Conservation (phyloP, 2,888 invertebrate genomes). For the Desoria tigrina region DNA sequence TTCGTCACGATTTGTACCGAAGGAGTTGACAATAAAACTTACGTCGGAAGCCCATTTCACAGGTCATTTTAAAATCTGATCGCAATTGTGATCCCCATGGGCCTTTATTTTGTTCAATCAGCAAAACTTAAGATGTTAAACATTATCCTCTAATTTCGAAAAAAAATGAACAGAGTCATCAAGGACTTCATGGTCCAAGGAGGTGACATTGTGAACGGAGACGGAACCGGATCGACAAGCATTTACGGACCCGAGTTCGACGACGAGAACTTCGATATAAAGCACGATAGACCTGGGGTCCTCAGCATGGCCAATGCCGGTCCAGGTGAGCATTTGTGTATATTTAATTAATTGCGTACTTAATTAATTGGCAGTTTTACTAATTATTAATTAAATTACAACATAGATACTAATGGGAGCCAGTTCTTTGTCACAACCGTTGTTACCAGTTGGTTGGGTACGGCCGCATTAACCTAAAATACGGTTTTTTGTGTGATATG, state of each 20-base stretch:
- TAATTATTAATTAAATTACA: no score
- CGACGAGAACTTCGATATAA: slow-evolving; percentile 80
- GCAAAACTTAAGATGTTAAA: no score
- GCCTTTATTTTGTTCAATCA: no score
- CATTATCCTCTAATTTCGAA: no score
- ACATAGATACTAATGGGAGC: slow-evolving; percentile 59
- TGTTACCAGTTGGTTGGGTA: slow-evolving; percentile 76
- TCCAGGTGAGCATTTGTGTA: slow-evolving; percentile 1
- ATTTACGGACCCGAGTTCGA: slow-evolving; percentile 82
- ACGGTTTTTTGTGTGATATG: no score
- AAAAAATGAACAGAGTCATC: slow-evolving; percentile 66
- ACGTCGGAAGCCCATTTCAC: slow-evolving; percentile 86
- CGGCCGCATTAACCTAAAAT: background rate
- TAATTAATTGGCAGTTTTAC: background rate
- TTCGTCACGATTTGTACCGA: slow-evolving; percentile 80
- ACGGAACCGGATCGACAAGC: slow-evolving; percentile 81
- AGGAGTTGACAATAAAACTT: slow-evolving; percentile 63
- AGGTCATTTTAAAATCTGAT: no score
- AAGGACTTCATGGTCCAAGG: slow-evolving; percentile 93
- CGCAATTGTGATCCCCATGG: no score
- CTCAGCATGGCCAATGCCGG: slow-evolving; percentile 57
- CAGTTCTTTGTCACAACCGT: slow-evolving; percentile 91
- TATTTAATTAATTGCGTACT: no score
- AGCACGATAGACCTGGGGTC: slow-evolving; percentile 79
- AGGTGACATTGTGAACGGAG: slow-evolving; percentile 77